These are phyloP conservation scores for Amblyopsis rosae DNA, from an alignment of 2,113 vertebrate genomes.

Conservation along the genomic window DNA sequence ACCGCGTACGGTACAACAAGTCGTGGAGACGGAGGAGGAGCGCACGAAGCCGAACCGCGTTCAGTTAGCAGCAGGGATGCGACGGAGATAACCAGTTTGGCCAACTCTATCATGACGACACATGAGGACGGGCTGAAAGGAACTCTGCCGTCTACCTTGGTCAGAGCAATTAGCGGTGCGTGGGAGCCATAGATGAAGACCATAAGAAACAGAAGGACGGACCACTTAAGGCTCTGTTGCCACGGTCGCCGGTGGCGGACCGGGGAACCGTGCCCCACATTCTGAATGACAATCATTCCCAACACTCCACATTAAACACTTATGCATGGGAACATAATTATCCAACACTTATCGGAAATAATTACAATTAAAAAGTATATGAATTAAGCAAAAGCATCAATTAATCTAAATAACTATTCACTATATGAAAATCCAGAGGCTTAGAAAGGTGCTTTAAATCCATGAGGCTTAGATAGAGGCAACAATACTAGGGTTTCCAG, in stretches of 20 bases:
- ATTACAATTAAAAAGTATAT: not conserved
- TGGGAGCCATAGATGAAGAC: conserved; percentile 89
- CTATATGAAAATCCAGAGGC: too few species aligned
- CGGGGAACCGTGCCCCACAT: conserved; percentile 45
- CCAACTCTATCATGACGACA: conserved; percentile 85
- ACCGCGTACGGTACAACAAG: conserved; percentile 80
- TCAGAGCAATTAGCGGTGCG: conserved; percentile 85
- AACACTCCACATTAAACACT: conserved; percentile 19
- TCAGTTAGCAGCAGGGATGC: conserved; percentile 63
- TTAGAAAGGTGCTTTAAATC: conserved; percentile 24
- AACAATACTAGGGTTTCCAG: conserved; percentile 21
- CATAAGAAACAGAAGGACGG: conserved; percentile 79
- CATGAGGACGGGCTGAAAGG: conserved; percentile 86
- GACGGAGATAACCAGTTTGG: conserved; percentile 81
- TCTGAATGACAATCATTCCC: conserved; percentile 71
- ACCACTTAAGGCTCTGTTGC: conserved; percentile 74
- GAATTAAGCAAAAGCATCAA: not conserved
- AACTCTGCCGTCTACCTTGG: conserved; percentile 81
- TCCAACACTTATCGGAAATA: not conserved
- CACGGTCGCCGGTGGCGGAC: conserved; percentile 34
- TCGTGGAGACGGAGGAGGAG: conserved; percentile 31
- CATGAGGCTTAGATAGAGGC: conserved; percentile 6
- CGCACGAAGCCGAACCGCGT: conserved; percentile 9
- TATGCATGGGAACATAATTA: conserved; percentile 20
- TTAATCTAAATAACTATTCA: not conserved